These are phyloP conservation scores for Cetoscarus ocellatus DNA, from an alignment of 2,797 vertebrate genomes.

Conservation along the genomic window DNA sequence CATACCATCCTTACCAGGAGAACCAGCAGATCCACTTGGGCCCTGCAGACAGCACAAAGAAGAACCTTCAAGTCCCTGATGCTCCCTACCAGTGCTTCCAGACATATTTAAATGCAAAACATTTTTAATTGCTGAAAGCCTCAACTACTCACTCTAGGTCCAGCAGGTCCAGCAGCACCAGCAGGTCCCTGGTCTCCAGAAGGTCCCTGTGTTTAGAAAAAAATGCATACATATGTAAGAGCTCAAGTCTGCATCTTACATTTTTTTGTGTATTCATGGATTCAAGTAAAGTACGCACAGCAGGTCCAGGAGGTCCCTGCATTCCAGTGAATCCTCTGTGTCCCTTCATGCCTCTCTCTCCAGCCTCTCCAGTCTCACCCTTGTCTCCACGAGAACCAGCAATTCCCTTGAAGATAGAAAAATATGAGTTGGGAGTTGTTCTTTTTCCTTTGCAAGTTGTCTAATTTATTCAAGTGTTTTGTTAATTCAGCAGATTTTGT, in stretches of 20 bases:
- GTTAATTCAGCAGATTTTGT: not conserved
- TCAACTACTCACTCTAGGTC: constrained; percentile 91
- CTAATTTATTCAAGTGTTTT: not conserved
- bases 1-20: constrained; percentile 95
- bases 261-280: not conserved
- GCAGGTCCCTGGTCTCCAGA: constrained; percentile 95
- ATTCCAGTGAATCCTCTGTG: constrained; percentile 98
- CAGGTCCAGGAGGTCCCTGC: constrained; percentile 93
- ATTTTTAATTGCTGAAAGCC: not conserved
- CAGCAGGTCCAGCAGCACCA: constrained; percentile 92
- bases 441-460: not conserved
- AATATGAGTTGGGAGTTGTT: not conserved
- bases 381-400: constrained; percentile 96
- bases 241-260: not conserved
- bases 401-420: constrained; percentile 83
- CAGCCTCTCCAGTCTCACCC: constrained; percentile 95
- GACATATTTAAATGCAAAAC: not conserved
- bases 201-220: constrained; percentile 83
- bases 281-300: constrained; percentile 84
- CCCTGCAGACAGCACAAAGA: constrained; percentile 82
- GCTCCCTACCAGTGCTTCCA: not conserved
- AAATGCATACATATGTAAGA: constrained; percentile 20
- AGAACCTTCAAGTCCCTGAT: constrained; percentile 2
- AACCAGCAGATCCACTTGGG: constrained; percentile 90
- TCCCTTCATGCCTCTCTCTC: constrained; percentile 99